Conservation (phyloP, 2,797 vertebrate species). For the Alosa sapidissima region DNA sequence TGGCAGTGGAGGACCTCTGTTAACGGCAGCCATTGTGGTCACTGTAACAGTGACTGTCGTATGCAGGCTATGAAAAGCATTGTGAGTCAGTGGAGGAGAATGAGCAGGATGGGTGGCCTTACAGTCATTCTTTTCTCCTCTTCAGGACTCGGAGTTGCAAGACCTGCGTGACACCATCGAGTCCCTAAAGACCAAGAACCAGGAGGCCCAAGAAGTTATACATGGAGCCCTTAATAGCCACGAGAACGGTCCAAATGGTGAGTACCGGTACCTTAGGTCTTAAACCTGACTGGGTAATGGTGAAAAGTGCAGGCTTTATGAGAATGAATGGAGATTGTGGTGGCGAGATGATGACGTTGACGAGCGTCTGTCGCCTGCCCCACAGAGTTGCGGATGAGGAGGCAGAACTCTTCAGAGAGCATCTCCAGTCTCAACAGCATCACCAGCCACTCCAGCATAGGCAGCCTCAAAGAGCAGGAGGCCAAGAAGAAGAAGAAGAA, state of each 20-base stretch:
- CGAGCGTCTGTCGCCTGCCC: not conserved
- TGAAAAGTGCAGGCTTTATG: too few relatives aligned
- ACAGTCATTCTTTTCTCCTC: not conserved
- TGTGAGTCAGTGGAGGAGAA: constrained; percentile 1
- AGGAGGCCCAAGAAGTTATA: constrained; percentile 92
- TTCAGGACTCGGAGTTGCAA: constrained; percentile 85
- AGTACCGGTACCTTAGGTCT: constrained; percentile 13
- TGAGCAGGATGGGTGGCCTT: not conserved
- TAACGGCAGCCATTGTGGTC: not conserved
- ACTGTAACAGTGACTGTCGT: not conserved
- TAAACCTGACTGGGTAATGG: too few relatives aligned
- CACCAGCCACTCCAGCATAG: constrained; percentile 91
- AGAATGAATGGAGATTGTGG: too few relatives aligned
- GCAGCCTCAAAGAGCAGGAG: constrained; percentile 90
- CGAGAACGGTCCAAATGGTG: constrained; percentile 84
- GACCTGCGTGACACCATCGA: constrained; percentile 94
- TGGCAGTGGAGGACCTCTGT: not conserved
- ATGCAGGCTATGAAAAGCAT: not conserved
- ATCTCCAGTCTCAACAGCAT: constrained; percentile 96
- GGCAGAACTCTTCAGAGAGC: constrained; percentile 97
- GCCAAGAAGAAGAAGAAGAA: constrained; percentile 98
- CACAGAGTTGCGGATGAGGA: constrained; percentile 85
- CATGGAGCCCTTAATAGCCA: constrained; percentile 86
- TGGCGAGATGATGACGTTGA: not conserved
- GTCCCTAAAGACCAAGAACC: constrained; percentile 84